phyloP scores from a whole-genome alignment of 2,113 vertebrate genomes.

The Uropsilus gracilis region DNA sequence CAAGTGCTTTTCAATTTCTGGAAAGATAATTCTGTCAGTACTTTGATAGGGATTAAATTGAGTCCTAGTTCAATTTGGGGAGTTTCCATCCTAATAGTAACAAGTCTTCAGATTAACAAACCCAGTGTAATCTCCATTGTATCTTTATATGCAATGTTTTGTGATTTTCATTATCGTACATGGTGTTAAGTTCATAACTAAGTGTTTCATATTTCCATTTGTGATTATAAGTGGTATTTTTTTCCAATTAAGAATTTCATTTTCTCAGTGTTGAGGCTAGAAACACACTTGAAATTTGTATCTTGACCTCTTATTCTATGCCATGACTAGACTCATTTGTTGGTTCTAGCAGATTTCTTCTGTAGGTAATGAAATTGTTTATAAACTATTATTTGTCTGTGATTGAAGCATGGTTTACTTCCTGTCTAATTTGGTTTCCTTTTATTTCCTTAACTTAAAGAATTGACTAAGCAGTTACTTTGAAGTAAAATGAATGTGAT shows the following conservation, averaged over 20 bases:
- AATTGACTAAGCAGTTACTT: background rate
- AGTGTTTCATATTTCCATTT: background rate
- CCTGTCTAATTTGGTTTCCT: background rate
- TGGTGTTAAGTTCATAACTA: background rate
- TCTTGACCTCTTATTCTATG: background rate
- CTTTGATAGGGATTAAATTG: too few species aligned
- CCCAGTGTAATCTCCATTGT: background rate
- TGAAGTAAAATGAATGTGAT: background rate
- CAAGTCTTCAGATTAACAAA: background rate
- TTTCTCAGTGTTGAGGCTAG: background rate
- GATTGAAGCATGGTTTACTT: background rate
- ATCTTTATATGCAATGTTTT: background rate
- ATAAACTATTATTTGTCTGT: background rate
- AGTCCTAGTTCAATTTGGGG: background rate
- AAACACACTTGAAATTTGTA: background rate
- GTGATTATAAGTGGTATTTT: background rate
- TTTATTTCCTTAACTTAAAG: background rate
- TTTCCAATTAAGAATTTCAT: background rate
- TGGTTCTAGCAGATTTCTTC: background rate
- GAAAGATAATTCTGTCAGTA: background rate
- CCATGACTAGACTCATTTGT: background rate
- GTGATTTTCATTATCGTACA: background rate
- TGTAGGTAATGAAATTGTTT: background rate
- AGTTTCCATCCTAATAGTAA: background rate
- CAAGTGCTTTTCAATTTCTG: background rate